These are phyloP conservation scores for Drosophila kurseongensis DNA, from an alignment of 1,140 invertebrate genomes.

Conservation along the genomic window DNA sequence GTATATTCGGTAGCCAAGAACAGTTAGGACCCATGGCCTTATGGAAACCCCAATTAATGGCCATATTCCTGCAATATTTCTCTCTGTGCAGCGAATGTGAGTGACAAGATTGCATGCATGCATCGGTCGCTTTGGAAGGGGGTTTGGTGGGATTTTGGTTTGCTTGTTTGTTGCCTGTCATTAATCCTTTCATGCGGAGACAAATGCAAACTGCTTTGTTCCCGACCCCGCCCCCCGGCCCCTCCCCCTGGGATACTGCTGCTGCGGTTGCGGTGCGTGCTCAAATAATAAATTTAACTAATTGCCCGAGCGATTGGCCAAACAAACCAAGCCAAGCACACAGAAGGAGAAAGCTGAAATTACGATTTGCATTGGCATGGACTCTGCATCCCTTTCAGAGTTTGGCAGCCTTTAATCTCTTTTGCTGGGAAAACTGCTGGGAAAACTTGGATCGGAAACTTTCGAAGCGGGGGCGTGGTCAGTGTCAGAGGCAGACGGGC, in stretches of 20 bases:
- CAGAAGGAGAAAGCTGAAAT: constrained; percentile 27
- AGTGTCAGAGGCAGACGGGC: constrained; percentile 34
- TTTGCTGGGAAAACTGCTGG: constrained; percentile 40
- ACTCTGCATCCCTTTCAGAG: constrained; percentile 10
- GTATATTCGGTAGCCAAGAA: background rate
- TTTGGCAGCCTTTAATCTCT: constrained; percentile 36
- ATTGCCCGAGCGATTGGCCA: constrained; percentile 68
- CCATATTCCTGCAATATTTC: background rate
- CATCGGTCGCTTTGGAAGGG: constrained; percentile 15
- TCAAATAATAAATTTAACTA: constrained; percentile 83
- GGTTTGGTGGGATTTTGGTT: constrained; percentile 32
- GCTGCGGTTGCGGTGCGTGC: constrained; percentile 71
- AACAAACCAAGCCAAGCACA: constrained; percentile 41
- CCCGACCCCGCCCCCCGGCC: constrained; percentile 35
- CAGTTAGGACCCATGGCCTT: background rate
- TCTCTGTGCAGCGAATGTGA: constrained; percentile 10
- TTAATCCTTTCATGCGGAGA: constrained; percentile 73
- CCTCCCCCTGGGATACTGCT: constrained; percentile 16
- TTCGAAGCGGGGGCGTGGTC: constrained; percentile 25
- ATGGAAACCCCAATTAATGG: background rate
- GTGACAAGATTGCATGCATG: constrained; percentile 60
- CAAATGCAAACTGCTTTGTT: constrained; percentile 75
- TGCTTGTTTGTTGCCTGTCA: constrained; percentile 67
- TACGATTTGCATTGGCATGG: constrained; percentile 44
- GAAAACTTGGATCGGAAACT: constrained; percentile 44